phyloP scores from a whole-genome alignment of 1,140 invertebrate genomes.

The Dolichoris vasculosae region DNA sequence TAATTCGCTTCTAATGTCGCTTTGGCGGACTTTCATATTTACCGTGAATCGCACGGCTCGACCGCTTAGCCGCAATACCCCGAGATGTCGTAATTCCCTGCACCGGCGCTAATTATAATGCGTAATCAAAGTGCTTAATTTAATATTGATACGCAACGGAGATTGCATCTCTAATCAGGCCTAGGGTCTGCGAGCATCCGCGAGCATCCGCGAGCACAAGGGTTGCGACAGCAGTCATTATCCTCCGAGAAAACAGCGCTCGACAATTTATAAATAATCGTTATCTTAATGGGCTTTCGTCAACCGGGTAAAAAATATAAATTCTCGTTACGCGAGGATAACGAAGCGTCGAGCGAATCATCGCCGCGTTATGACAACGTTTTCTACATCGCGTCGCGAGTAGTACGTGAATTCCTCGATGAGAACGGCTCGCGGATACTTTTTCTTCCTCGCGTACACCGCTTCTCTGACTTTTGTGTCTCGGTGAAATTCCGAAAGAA shows the following conservation, averaged over 20 bases:
- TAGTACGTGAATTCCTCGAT: too few relatives aligned
- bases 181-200: too few relatives aligned
- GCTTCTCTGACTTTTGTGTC: neutral
- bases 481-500: neutral
- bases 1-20: neutral
- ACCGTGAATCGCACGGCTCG: too few relatives aligned
- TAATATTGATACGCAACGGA: neutral
- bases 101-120: neutral
- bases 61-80: neutral
- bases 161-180: neutral
- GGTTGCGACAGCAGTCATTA: neutral
- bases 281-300: neutral
- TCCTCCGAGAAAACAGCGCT: neutral
- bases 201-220: too few relatives aligned
- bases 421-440: too few relatives aligned
- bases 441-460: neutral
- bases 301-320: neutral
- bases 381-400: too few relatives aligned
- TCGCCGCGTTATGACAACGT: too few relatives aligned
- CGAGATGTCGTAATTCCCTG: neutral
- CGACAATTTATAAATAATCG: neutral
- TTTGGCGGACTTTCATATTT: too few relatives aligned
- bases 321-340: neutral
- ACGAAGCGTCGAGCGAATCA: neutral
- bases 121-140: neutral